Evolutionary conservation across 2,797 vertebrate genomes (phyloP), one percentile per base, ranked within the genome.

Genomic region (Spondyliosoma cantharus): DNA sequence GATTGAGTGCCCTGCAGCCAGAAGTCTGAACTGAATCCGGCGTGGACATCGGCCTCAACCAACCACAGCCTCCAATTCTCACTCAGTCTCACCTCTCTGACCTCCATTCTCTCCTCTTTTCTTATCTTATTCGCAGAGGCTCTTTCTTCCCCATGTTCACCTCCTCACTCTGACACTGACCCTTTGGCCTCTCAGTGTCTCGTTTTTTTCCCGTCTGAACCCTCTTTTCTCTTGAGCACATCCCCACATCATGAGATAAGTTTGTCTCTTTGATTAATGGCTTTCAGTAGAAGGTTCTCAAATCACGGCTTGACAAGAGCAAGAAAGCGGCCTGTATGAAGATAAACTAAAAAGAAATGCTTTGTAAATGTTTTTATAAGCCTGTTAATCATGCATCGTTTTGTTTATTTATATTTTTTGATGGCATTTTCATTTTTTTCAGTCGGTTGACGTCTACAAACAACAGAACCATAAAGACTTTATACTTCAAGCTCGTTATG

Each of bases 1-100:
- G 89, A 93, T 87, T 86, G 88, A 90, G 70, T 66, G 58, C 70
- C 77, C 84, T 66, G 74, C 66, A 80, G 76, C 74, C 60, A n/a
- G 29, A 46, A 20, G 58, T 78, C 72, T 74, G 71, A 84, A 77
- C 74, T 82, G 78, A 81, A 81, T 65, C 61, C 75, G 74, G 58
- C 8, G 3, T 12, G 45, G 69, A 80, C 80, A 48, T 52, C 1
- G 1, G 50, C 52, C 68, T 80, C 81, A 68, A 58, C 81, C 82
- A 87, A 68, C 49, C 62, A 71, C 67, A 70, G 49, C 63, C 59
- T 76, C 57, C 63, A 62, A 86, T 86, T 87, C 78, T 79, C 74
- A 76, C 67, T 69, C 20, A n/a, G 50, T 74, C 45, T 85, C 71
- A 79, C 78, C 59, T 71, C 25, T 65, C 45, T 86, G 74, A 85